A percentile compares a stretch with the other conserved stretches of the same genome.
phyloP scores from a whole-genome alignment of 2,888 invertebrate species.

The Ametastegia equiseti region DNA sequence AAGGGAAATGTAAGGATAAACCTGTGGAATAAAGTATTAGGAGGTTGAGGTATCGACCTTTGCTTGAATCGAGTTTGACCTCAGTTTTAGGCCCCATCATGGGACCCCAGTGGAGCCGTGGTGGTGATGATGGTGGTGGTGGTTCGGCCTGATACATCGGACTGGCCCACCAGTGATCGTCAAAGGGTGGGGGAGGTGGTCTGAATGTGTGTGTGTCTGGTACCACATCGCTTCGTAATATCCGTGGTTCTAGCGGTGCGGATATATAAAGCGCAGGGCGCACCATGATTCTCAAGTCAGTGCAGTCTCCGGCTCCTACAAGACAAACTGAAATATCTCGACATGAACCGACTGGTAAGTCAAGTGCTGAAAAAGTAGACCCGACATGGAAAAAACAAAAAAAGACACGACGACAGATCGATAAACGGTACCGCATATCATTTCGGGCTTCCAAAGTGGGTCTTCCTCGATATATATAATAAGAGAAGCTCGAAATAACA shows the following conservation, averaged over 20 bases:
- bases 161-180: slow-evolving; percentile 42
- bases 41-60: slow-evolving; percentile 53
- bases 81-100: slow-evolving; percentile 51
- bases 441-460: not conserved
- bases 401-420: not conserved
- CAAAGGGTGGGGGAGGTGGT: slow-evolving; percentile 54
- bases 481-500: slow-evolving; percentile 5
- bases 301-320: slow-evolving; percentile 58
- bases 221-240: slow-evolving; percentile 61
- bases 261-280: slow-evolving; percentile 68
- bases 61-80: slow-evolving; percentile 50
- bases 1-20: slow-evolving; percentile 27
- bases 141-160: slow-evolving; percentile 48
- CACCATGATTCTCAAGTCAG: slow-evolving; percentile 62
- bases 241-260: slow-evolving; percentile 64
- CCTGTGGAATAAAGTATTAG: slow-evolving; percentile 33
- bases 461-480: too few species aligned
- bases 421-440: not conserved
- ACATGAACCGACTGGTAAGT: slow-evolving; percentile 61
- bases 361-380: slow-evolving; percentile 19
- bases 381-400: too few species aligned
- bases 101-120: slow-evolving; percentile 47
- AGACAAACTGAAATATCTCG: slow-evolving; percentile 47
- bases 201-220: slow-evolving; percentile 50
- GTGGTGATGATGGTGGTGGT: slow-evolving; percentile 40